A percentile compares a stretch with the other conserved stretches of the same genome.
These are phyloP conservation scores for Sphaerophoria rueppellii DNA, from an alignment of 2,888 invertebrate species.

Conservation along the genomic window DNA sequence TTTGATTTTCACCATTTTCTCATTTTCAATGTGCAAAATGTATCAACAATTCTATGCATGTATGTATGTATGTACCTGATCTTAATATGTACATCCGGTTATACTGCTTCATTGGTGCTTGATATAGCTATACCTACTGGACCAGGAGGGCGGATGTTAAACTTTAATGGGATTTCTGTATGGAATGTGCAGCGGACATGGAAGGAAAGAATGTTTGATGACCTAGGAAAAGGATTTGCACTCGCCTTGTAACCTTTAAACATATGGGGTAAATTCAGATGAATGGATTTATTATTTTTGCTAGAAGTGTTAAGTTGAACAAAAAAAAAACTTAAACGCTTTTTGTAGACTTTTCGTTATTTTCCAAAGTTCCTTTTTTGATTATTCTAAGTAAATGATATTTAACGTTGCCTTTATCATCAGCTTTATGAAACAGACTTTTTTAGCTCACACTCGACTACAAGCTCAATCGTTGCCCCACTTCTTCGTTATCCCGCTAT, in stretches of 20 bases:
- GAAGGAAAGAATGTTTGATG: constrained; percentile 50
- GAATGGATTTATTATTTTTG: not conserved
- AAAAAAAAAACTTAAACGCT: not conserved
- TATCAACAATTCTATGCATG: not conserved
- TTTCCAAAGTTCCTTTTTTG: not conserved
- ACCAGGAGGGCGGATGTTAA: constrained; percentile 46
- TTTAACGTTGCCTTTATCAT: too few relatives aligned
- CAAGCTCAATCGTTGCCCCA: too few relatives aligned
- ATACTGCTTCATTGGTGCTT: not conserved
- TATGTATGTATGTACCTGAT: not conserved
- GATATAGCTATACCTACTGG: not conserved
- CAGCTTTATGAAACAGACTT: too few relatives aligned
- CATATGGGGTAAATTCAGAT: not conserved
- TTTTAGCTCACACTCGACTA: too few relatives aligned
- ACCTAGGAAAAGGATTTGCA: constrained; percentile 55
- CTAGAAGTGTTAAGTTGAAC: constrained; percentile 16
- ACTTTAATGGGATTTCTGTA: constrained; percentile 46
- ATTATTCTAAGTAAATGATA: too few relatives aligned
- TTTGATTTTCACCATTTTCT: constrained; percentile 33
- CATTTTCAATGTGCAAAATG: not conserved
- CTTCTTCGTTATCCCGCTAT: too few relatives aligned
- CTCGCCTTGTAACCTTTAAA: constrained; percentile 37
- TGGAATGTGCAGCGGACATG: constrained; percentile 45
- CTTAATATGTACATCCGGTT: not conserved
- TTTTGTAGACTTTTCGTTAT: not conserved